Evolutionary conservation across 2,797 vertebrate genomes (phyloP).

Genomic region (Babyrousa celebensis): DNA sequence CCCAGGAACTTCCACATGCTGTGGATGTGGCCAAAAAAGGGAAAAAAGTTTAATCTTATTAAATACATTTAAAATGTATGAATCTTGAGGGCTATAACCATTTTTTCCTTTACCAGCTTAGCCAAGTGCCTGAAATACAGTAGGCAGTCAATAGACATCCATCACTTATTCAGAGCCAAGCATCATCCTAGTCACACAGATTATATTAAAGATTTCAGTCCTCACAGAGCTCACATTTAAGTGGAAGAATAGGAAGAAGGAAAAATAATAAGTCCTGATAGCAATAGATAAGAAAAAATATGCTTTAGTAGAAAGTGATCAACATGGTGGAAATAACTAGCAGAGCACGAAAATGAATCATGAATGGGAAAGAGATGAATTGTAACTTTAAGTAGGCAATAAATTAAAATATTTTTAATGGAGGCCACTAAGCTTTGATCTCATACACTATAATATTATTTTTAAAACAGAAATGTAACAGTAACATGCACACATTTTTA

Average conservation of each 20-base stretch:
- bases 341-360: background rate
- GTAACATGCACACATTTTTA: background rate
- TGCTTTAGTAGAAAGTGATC: background rate
- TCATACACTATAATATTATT: background rate
- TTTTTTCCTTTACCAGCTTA: background rate
- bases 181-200: background rate
- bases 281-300: background rate
- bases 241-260: background rate
- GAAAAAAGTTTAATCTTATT: background rate
- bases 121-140: background rate
- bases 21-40: too few relatives aligned
- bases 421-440: background rate
- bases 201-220: background rate
- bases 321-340: background rate
- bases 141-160: background rate
- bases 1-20: too few relatives aligned
- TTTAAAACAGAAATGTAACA: background rate
- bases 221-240: background rate
- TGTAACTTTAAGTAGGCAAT: background rate
- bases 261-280: background rate
- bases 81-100: background rate
- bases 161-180: background rate
- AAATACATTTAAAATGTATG: background rate
- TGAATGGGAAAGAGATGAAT: background rate
- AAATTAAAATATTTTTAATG: conserved; percentile 61